Evolutionary conservation across 2,797 vertebrate species (phyloP), one percentile per base, ranked within the genome.

Genomic region (Schizothorax lantsangensis): DNA sequence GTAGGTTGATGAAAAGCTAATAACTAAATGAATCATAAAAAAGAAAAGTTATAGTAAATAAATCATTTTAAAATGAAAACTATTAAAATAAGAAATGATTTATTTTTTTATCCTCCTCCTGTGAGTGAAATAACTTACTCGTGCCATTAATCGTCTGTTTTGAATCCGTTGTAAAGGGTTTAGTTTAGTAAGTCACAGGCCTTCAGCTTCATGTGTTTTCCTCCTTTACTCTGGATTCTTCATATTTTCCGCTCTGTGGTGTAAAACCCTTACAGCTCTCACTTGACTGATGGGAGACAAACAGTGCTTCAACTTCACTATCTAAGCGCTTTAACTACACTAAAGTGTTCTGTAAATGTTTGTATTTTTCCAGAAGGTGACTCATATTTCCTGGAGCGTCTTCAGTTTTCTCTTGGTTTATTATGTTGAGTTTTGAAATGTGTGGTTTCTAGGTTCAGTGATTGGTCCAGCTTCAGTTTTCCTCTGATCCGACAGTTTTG

Each of bases 181-280:
- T 62, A 5, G 23, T 43, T 17, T 11, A 6, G 78, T 45, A 7
- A n/a, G 36, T 59, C 33, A 0, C 77, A 45, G 38, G 23, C 23
- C 40, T 23, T 15, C 10, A 71, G 23, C 30, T 49, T 38, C 64
- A 21, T 40, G 80, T 54, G 23, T 72, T 72, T 72, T 66, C 40
- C 33, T 17, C n/a, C 45, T 33, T 6, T 7, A 1, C 66, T 69
- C 62, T 81, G 43, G 19, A 68, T 49, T 36, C 59, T 4, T 80
- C 81, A 83, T 19, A 7, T 83, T 83, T 83, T 72, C 80, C 33
- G 12, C 33, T 80, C 66, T 59, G 66, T 57, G 66, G 68, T 82
- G 80, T 79, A 5, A 79, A 79, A 6, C 30, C 38, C 38, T 62
- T 1, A 17, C 45, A 38, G 54, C 77, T 30, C 33, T 2, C 12